Evolutionary conservation across 1,140 invertebrate species (phyloP), one percentile per base, ranked within the genome.

Genomic region (Whitmania pigra): DNA sequence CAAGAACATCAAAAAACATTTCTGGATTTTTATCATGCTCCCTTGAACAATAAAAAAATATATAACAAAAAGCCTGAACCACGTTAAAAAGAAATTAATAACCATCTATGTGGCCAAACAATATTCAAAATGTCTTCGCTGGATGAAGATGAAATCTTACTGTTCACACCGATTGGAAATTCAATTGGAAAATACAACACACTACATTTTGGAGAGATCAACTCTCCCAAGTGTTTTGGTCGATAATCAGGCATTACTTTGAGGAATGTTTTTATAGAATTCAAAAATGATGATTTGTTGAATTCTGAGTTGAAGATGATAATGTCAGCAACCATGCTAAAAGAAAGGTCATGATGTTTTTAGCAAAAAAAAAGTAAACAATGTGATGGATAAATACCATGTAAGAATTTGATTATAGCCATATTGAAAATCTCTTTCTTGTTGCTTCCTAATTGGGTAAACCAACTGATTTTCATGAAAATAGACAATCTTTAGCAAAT

Each of bases 381-480:
- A n/a, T 43, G 7, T 68, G 67, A 43, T 6, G 36, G 36, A 68
- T 68, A 77, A 79, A 77, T 82, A 89, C 88, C 87, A 86, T 54
- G 88, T 86, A 25, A 88, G 78, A 67, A 90, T 88, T 80, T 90
- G 88, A 82, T 90, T 90, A 69, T 89, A 88, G 0, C 88, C 88
- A 83, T 88, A 90, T 78, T 90, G 89, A 75, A 89, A 88, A 77
- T 90, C 89, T 75, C 88, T 80, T 49, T 88, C 84, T 76, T 89
- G 87, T 4, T 85, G 82, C 73, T 88, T 84, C 73, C 84, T 80
- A 15, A 88, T 85, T 1, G 89, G 89, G 82, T 90, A 90, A 0
- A 86, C 81, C 31, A 90, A 79, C 79, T 90, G 89, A 79, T 90
- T 90, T 82, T 90, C 89, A 80, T 90, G 89, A 77, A 90, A 90